These are phyloP conservation scores for Heliocidaris erythrogramma DNA, from an alignment of 35 echinoderm and acorn worm species.

Conservation along the genomic window DNA sequence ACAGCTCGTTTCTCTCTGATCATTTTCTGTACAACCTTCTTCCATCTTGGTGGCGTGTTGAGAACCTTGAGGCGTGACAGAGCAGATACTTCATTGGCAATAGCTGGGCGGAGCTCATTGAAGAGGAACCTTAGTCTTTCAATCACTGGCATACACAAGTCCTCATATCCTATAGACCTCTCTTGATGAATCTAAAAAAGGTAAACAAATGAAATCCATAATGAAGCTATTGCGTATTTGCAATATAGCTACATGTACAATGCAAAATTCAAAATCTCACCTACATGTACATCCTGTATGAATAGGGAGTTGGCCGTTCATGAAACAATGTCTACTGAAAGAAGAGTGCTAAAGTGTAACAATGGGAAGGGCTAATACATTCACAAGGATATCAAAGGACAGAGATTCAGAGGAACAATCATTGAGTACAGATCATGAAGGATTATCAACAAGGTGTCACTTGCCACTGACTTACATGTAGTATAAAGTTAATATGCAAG, in stretches of 20 bases:
- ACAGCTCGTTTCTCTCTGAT: slow-evolving; percentile 74
- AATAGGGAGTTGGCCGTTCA: too few relatives aligned
- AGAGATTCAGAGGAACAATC: too few relatives aligned
- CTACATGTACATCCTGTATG: too few relatives aligned
- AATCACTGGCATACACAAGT: slow-evolving; percentile 78
- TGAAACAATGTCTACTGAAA: too few relatives aligned
- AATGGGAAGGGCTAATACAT: too few relatives aligned
- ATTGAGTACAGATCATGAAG: too few relatives aligned
- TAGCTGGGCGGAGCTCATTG: slow-evolving; percentile 90
- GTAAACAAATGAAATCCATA: not conserved
- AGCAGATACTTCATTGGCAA: slow-evolving; percentile 93
- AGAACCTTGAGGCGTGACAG: slow-evolving; percentile 90
- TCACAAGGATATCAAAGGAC: too few relatives aligned
- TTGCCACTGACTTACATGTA: too few relatives aligned
- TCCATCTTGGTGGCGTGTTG: slow-evolving; percentile 91
- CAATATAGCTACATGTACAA: not conserved
- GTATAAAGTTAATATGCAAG: too few relatives aligned
- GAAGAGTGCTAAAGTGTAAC: too few relatives aligned
- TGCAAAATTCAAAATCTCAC: too few relatives aligned
- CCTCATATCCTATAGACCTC: slow-evolving; percentile 65
- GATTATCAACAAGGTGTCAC: too few relatives aligned
- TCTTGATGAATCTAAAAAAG: slow-evolving; percentile 85
- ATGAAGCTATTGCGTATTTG: not conserved
- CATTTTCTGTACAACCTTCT: slow-evolving; percentile 82
- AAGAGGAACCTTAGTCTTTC: slow-evolving; percentile 87